These are phyloP conservation scores for Drosophila melanica DNA, from an alignment of 1,140 invertebrate species.

Conservation along the genomic window DNA sequence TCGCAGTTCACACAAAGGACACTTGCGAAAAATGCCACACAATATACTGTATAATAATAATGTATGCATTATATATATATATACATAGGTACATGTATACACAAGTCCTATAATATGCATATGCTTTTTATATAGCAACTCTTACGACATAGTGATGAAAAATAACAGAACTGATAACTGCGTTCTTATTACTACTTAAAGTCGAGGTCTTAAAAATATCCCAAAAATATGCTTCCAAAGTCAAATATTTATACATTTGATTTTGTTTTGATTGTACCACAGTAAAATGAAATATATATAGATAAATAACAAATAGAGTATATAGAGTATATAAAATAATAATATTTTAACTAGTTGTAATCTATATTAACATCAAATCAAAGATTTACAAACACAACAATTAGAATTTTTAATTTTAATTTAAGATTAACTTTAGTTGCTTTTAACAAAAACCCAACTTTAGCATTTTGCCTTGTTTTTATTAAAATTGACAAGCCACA, in stretches of 20 bases:
- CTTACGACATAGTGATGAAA: constrained; percentile 2
- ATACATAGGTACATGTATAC: background rate
- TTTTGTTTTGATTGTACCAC: too few relatives aligned
- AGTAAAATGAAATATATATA: too few relatives aligned
- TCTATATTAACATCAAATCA: too few relatives aligned
- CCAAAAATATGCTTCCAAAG: background rate
- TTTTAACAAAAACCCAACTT: too few relatives aligned
- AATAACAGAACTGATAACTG: background rate
- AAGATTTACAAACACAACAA: too few relatives aligned
- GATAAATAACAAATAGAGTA: too few relatives aligned
- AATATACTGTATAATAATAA: constrained; percentile 5
- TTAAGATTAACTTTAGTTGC: too few relatives aligned
- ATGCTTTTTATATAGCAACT: background rate
- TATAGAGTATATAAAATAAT: too few relatives aligned
- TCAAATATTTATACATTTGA: background rate
- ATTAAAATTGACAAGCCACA: background rate
- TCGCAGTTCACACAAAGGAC: constrained; percentile 14
- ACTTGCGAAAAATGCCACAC: constrained; percentile 21
- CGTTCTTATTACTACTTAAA: background rate
- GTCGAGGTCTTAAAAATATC: background rate
- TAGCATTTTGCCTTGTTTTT: too few relatives aligned
- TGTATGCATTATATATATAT: constrained; percentile 14
- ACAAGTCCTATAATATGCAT: background rate
- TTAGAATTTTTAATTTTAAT: too few relatives aligned
- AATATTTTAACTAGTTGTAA: too few relatives aligned